Base-by-base conservation (phyloP, 2,888 invertebrate species). In the Neoaliturus tenellus region DNA sequence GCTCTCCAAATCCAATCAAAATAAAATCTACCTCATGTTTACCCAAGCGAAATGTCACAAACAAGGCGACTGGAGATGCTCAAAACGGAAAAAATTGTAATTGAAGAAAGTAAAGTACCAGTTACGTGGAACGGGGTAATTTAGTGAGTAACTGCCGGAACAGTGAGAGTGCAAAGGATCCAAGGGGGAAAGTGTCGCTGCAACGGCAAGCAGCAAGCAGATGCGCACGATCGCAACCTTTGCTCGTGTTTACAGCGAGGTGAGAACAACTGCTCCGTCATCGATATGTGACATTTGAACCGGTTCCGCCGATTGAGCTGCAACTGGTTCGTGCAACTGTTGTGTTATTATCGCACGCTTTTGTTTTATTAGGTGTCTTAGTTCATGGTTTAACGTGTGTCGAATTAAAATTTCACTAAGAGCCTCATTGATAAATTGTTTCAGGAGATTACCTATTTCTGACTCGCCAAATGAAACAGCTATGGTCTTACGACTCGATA, bases 221-320 rank as follows among this genome's bases (percentile, higher is more conserved):
- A 71, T 75, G 44, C 44, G 44, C 75, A 75, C 75, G 75, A 75
- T 28, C 20, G 12, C 44, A 41, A 39, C 71, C 71, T 71, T 71
- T 71, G 48, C 48, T n/a, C 1, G 8, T 28, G 28, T 48, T 48
- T 75, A 75, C 20, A 39, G 48, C 6, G 75, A 8, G 28, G n/a
- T 2, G 71, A n/a, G 35, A n/a, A n/a, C 3, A 31, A 69, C 33
- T 62, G 8, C n/a, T 8, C 14, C 17, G 31, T 62, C 25, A 17
- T 62, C 41, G 20, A 23, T 48, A 10, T 17, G 3, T 75, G 44
- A 75, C 75, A 71, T 71, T 71, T 41, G 20, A 31, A 71, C 39
- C 41, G 71, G 41, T 35, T 23, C 6, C 6, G 67, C 3, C 5
- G 67, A 31, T 23, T 39, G 6, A 51, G 51, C 10, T 6, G 8